Conservation (phyloP, 2,797 vertebrate species). For the Siniperca undulata region DNA sequence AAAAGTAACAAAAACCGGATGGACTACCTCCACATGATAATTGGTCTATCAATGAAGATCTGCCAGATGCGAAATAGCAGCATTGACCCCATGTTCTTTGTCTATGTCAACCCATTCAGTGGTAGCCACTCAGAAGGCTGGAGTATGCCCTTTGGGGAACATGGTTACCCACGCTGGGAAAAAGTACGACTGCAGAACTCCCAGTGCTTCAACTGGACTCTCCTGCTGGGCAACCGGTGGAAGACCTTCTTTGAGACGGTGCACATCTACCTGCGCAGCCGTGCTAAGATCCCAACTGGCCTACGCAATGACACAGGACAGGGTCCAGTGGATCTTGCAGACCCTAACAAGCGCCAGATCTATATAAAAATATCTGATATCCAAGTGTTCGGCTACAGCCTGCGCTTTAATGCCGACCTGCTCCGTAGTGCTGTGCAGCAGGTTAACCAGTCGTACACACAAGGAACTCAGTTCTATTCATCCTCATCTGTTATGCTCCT, state of each 20-base stretch:
- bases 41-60: constrained; percentile 98
- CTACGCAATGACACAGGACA: constrained; percentile 96
- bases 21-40: constrained; percentile 99
- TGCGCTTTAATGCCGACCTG: constrained; percentile 96
- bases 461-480: constrained; percentile 97
- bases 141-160: constrained; percentile 99
- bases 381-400: constrained; percentile 98
- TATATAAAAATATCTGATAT: constrained; percentile 99
- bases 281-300: constrained; percentile 94
- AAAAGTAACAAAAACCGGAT: constrained; percentile 99
- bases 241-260: constrained; percentile 99
- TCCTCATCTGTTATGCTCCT: constrained; percentile 98
- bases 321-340: constrained; percentile 96
- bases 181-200: constrained; percentile 95
- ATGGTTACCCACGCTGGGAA: constrained; percentile 98
- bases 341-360: constrained; percentile 97
- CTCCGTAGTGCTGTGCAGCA: constrained; percentile 98
- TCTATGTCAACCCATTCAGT: constrained; percentile 98
- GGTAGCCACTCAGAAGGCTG: constrained; percentile 99
- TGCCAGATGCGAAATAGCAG: constrained; percentile 99
- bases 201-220: constrained; percentile 99
- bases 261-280: constrained; percentile 98
- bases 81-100: constrained; percentile 98
- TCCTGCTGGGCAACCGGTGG: constrained; percentile 97
- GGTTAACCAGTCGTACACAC: constrained; percentile 99